A percentile compares a stretch with the other conserved stretches of the same genome.
These are phyloP conservation scores for Phyllopteryx taeniolatus DNA, from an alignment of 2,113 vertebrate genomes.

Conservation along the genomic window DNA sequence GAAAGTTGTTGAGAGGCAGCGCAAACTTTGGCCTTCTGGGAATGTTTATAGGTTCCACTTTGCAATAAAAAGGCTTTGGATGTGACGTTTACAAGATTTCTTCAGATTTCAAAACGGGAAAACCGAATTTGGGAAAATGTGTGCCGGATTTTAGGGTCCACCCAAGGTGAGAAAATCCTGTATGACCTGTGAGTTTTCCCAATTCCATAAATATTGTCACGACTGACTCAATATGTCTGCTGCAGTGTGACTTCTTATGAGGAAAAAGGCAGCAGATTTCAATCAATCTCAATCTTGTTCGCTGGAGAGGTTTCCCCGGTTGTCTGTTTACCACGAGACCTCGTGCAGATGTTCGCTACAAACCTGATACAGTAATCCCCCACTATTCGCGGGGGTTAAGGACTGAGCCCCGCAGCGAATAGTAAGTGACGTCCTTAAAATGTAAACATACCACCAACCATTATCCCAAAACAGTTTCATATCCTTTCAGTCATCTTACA, in stretches of 20 bases:
- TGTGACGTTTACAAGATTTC: background rate
- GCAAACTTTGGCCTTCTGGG: background rate
- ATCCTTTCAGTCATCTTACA: too few relatives aligned
- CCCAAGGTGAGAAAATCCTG: background rate
- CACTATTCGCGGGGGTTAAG: too few relatives aligned
- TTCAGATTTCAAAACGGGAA: background rate
- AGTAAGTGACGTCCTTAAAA: too few relatives aligned
- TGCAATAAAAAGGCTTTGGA: background rate
- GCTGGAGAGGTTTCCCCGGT: too few relatives aligned
- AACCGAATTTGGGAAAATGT: background rate
- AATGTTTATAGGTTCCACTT: background rate
- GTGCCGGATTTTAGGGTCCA: background rate
- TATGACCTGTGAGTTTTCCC: background rate
- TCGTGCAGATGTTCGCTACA: too few relatives aligned
- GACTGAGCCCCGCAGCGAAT: too few relatives aligned
- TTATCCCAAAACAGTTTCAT: too few relatives aligned
- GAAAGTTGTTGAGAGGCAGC: constrained; percentile 12
- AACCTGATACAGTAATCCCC: too few relatives aligned
- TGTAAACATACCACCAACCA: too few relatives aligned
- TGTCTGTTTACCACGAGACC: too few relatives aligned
- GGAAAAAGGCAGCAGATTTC: background rate
- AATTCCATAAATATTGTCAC: background rate
- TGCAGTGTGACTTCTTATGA: background rate
- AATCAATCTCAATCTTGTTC: too few relatives aligned
- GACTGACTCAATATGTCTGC: background rate